phyloP scores from a whole-genome alignment of 92 coral and sea anemone genomes.

The Hydrozoanthus gracilis region DNA sequence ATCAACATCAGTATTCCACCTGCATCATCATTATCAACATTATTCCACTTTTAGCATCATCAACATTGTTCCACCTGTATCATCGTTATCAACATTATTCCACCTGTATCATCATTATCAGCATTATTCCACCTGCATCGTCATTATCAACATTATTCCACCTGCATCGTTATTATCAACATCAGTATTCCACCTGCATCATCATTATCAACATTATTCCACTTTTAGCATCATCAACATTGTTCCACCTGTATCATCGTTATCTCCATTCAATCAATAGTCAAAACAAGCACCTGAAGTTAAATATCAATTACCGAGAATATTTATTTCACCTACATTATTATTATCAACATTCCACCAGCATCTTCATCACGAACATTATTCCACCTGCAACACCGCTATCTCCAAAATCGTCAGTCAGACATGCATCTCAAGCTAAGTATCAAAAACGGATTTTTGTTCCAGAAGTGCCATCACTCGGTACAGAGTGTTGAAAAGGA shows the following conservation, averaged over 20 bases:
- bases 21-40: background rate
- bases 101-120: background rate
- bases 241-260: background rate
- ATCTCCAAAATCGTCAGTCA: background rate
- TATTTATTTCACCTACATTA: background rate
- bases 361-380: background rate
- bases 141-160: background rate
- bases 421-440: background rate
- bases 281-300: no score
- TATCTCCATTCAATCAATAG: background rate
- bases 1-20: background rate
- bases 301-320: background rate
- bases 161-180: background rate
- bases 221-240: background rate
- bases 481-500: constrained; percentile 62
- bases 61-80: background rate
- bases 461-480: constrained; percentile 23
- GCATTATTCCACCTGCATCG: background rate
- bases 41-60: background rate
- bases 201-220: background rate
- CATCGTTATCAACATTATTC: background rate
- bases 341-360: background rate
- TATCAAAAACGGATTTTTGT: background rate
- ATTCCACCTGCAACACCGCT: background rate
- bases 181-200: background rate